These are phyloP conservation scores for Tarsius wallacei DNA, from an alignment of 2,797 vertebrate genomes.

Conservation along the genomic window DNA sequence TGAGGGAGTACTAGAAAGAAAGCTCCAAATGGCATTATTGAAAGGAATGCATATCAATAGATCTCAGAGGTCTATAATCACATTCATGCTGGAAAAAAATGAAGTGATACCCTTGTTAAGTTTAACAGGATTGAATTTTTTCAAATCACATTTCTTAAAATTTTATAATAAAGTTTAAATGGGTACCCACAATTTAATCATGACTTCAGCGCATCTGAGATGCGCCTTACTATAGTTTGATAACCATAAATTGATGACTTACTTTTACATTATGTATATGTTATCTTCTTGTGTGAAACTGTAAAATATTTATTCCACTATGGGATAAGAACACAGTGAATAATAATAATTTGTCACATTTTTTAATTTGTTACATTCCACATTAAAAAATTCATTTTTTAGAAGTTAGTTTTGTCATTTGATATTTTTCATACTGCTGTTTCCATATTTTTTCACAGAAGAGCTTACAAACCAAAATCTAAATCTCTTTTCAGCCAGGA, in stretches of 20 bases:
- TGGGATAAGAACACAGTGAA: not conserved
- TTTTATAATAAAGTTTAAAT: not conserved
- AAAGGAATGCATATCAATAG: not conserved
- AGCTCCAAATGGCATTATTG: not conserved
- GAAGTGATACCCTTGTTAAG: too few species aligned
- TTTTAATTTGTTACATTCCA: not conserved
- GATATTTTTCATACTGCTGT: constrained; percentile 42
- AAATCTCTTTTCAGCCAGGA: constrained; percentile 94
- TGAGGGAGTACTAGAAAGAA: not conserved
- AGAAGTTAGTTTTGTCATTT: constrained; percentile 26
- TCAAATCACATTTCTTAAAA: too few species aligned
- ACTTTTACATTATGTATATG: not conserved
- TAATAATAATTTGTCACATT: not conserved
- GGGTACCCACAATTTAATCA: not conserved
- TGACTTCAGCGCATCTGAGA: not conserved
- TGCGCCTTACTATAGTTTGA: not conserved
- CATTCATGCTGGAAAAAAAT: too few species aligned
- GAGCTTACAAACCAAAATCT: constrained; percentile 73
- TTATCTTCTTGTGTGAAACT: not conserved
- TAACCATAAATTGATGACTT: not conserved
- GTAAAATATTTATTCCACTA: not conserved
- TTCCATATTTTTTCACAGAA: constrained; percentile 41
- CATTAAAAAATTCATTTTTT: constrained; percentile 30
- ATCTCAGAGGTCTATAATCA: too few species aligned
- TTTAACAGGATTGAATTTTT: too few species aligned